Evolutionary conservation across 1,140 invertebrate species (phyloP).

Genomic region (Lepidurus apus): DNA sequence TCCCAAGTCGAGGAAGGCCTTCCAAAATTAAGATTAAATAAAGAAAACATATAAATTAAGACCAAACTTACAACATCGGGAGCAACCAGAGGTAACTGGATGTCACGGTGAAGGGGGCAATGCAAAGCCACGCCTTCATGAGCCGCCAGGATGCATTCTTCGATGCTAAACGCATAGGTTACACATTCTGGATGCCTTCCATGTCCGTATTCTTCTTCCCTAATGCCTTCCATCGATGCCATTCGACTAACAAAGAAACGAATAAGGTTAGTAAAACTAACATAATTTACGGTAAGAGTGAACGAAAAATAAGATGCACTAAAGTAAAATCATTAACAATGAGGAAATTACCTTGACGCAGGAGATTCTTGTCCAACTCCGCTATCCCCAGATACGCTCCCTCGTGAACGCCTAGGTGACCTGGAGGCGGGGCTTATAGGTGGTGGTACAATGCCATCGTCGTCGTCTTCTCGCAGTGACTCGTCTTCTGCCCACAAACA

Average conservation of each 20-base stretch:
- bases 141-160: conserved; percentile 84
- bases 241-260: conserved; percentile 58
- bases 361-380: conserved; percentile 66
- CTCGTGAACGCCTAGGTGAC: conserved; percentile 39
- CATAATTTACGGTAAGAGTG: too few relatives aligned
- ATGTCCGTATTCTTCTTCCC: conserved; percentile 50
- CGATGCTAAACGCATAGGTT: conserved; percentile 59
- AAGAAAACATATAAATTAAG: conserved; percentile 27
- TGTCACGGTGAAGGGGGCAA: conserved; percentile 69
- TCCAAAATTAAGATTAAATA: not conserved
- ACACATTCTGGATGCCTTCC: conserved; percentile 33
- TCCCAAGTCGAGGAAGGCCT: conserved; percentile 83
- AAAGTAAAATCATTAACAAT: too few relatives aligned
- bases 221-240: conserved; percentile 68
- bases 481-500: conserved; percentile 55
- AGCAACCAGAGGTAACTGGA: conserved; percentile 66
- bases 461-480: not conserved
- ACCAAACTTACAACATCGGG: conserved; percentile 66
- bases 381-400: conserved; percentile 60
- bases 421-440: conserved; percentile 35
- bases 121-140: conserved; percentile 62
- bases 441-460: not conserved
- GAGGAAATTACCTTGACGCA: conserved; percentile 44
- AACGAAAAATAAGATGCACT: too few relatives aligned
- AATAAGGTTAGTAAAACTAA: not conserved